Evolutionary conservation across 2,113 vertebrate genomes (phyloP), one percentile per base, ranked within the genome.

Genomic region (Lonchura striata): DNA sequence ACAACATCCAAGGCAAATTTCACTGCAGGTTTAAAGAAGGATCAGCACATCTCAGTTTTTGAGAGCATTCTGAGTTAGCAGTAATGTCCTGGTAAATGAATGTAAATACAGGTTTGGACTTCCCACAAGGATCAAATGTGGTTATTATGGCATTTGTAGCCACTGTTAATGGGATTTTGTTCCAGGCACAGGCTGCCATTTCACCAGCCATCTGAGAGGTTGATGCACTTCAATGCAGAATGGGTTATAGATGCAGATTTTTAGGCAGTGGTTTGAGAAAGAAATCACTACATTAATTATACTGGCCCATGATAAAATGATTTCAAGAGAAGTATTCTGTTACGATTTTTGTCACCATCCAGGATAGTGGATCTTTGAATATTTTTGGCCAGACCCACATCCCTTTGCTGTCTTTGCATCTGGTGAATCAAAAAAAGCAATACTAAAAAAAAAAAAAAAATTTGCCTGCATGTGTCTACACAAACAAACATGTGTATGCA

Each of bases 401-500:
- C 17, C 11, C 16, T 66, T 46, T 4, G 0, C 33, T 65, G 23
- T 25, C 10, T 81, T 92, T 83, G 57, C 15, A 63, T 25, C 31
- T 31, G 7, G 5, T 2, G 3, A 82, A 78, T n/a, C 15, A 54
- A 70, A 82, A 71, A 57, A 63, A 16, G 11, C 19, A 57, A 85
- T 90, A 16, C 5, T n/a, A 4, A 53, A 42, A 41, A 30, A 28
- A 16, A 44, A n/a, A 47, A 15, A 22, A 25, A 47, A 17, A 23
- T n/a, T 69, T 88, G 11, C 11, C 2, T 56, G 4, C 3, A 1
- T 46, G 6, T 65, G 15, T 75, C 33, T 63, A 20, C n/a, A 25
- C 9, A n/a, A 37, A 22, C 27, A 42, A 25, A 19, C 30, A 37
- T 2, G 0, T 47, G 19, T 20, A 4, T 71, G 39, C 30, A 8